Evolutionary conservation across 2,888 invertebrate species (phyloP), one percentile per base, ranked within the genome.

Genomic region (Lacanobia wlatinum): DNA sequence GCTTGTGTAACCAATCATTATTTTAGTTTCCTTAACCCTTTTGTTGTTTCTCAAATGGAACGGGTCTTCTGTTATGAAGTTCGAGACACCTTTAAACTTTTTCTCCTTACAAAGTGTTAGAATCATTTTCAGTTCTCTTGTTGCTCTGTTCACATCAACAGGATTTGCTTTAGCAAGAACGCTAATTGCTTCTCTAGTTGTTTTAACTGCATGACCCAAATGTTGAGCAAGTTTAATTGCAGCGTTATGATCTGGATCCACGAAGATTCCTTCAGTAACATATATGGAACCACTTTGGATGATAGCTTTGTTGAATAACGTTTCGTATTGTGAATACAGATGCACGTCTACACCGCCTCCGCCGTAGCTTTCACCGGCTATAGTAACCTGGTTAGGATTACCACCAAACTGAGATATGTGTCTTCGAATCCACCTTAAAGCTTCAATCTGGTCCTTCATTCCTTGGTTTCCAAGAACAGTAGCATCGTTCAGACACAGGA

Each of bases 311-410:
- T 91, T 69, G n/a, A 92, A 94, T 58, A 92, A 59, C 3, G 82
- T 88, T 50, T 91, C 91, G 43, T 88, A 86, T 38, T 85, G 80
- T 0, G 92, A 91, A 59, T 90, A 85, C 0, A 94, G 68, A 66
- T 94, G 93, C 3, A 91, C 86, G 43, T 94, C 94, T 0, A 92
- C 91, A 0, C 90, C 90, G 0, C 88, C 91, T 0, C 89, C 91
- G 0, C 94, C 95, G 52, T 93, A 94, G 43, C 95, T 95, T 58
- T 93, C 91, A 0, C 95, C 95, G 55, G 90, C 89, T 14, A 94
- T 88, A 0, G 95, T 95, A 0, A 95, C 85, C 71, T 90, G 85
- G 4, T 76, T 63, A 1, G 85, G 63, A 67, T 94, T 90, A 4
- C 95, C 94, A 14, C 94, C 94, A 69, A 95, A 95, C 0, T 87